Evolutionary conservation across 2,797 vertebrate species (phyloP).

Genomic region (Todus mexicanus): DNA sequence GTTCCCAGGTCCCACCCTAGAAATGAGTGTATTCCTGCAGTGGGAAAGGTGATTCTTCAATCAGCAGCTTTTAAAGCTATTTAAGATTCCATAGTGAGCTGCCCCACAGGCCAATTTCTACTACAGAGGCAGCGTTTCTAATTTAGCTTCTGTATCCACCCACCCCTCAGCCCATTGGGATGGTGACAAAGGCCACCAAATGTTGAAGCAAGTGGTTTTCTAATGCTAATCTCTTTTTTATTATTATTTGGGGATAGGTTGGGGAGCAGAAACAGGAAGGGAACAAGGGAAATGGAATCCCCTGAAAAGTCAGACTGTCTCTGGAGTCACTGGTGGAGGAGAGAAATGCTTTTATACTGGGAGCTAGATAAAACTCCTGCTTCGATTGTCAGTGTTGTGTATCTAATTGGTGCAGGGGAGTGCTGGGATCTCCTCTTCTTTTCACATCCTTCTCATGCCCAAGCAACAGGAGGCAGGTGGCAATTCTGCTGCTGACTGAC

Average conservation of each 20-base stretch:
- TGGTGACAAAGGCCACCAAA: neutral
- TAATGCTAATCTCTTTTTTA: rapidly evolving
- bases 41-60: neutral
- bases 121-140: neutral
- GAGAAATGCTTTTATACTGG: neutral
- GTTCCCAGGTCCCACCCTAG: neutral
- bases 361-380: neutral
- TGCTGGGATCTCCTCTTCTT: neutral
- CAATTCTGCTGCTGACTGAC: neutral
- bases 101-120: neutral
- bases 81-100: neutral
- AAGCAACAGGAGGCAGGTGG: neutral
- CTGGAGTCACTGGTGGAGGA: neutral
- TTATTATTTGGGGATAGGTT: no score
- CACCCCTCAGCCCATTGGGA: neutral
- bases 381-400: neutral
- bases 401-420: no score
- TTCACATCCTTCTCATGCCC: neutral
- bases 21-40: neutral
- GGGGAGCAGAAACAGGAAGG: neutral
- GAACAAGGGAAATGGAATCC: neutral
- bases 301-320: rapidly evolving
- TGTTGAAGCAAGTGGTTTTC: neutral
- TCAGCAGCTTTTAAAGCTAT: neutral
- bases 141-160: neutral